Evolutionary conservation across 1,140 invertebrate species (phyloP).

Genomic region (Aphelinus certus): DNA sequence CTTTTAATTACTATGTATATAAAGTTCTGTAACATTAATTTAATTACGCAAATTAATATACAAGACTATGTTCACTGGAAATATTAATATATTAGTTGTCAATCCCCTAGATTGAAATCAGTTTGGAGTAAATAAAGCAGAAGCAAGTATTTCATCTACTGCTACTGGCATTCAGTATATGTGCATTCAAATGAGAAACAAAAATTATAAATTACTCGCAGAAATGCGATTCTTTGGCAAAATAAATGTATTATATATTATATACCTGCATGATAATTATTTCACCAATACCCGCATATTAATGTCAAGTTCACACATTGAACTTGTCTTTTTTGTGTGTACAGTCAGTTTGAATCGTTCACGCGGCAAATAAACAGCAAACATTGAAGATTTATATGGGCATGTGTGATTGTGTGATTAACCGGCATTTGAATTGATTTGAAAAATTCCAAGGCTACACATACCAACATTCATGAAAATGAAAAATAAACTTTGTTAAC

Average conservation of each 20-base stretch:
- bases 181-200: conserved; percentile 15
- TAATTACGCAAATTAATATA: conserved; percentile 25
- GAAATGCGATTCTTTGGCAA: conserved; percentile 33
- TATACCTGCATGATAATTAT: too few relatives aligned
- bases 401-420: too few relatives aligned
- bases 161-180: conserved; percentile 18
- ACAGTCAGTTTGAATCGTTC: too few relatives aligned
- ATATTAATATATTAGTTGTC: conserved; percentile 22
- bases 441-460: too few relatives aligned
- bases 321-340: too few relatives aligned
- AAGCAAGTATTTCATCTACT: conserved; percentile 29
- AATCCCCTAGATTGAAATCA: conserved; percentile 29
- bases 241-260: conserved; percentile 37
- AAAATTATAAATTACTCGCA: conserved; percentile 32
- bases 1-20: conserved; percentile 36
- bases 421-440: too few relatives aligned
- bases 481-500: too few relatives aligned
- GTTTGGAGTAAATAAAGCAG: conserved; percentile 23
- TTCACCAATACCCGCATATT: too few relatives aligned
- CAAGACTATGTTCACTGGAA: conserved; percentile 21
- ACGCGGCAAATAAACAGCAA: too few relatives aligned
- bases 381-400: too few relatives aligned
- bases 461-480: too few relatives aligned
- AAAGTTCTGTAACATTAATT: conserved; percentile 30
- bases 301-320: too few relatives aligned